These are phyloP conservation scores for Galagoides demidoff DNA, from an alignment of 2,797 vertebrate species.

Conservation along the genomic window DNA sequence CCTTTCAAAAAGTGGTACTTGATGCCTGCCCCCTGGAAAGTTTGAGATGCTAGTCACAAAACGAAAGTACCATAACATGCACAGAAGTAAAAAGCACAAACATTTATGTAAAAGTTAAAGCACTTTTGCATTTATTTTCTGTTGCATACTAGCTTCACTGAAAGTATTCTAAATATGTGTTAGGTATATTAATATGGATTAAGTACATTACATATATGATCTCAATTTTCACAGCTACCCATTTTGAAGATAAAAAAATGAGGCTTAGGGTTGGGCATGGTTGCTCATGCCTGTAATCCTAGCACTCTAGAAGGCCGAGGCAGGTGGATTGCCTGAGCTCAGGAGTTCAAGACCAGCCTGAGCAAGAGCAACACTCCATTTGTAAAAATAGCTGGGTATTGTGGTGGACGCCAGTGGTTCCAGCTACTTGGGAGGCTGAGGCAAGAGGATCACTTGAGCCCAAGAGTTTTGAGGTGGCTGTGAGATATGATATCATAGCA, in stretches of 20 bases:
- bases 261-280: background rate
- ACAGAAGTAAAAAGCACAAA: constrained; percentile 1
- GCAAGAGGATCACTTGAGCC: no score
- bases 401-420: no score
- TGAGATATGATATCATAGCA: no score
- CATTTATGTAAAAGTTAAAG: background rate
- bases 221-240: background rate
- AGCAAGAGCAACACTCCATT: no score
- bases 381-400: no score
- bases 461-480: no score
- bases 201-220: background rate
- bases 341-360: no score
- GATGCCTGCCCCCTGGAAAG: background rate
- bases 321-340: no score
- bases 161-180: background rate
- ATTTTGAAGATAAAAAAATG: constrained; percentile 34
- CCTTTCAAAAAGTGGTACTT: background rate
- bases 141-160: background rate
- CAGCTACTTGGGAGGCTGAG: no score
- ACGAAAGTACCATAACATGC: background rate
- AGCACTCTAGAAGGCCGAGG: no score
- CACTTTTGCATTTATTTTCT: background rate
- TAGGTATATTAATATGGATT: background rate
- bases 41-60: background rate
- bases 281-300: no score